phyloP scores from a whole-genome alignment of 2,888 invertebrate genomes.

The Mythimna lalbum region DNA sequence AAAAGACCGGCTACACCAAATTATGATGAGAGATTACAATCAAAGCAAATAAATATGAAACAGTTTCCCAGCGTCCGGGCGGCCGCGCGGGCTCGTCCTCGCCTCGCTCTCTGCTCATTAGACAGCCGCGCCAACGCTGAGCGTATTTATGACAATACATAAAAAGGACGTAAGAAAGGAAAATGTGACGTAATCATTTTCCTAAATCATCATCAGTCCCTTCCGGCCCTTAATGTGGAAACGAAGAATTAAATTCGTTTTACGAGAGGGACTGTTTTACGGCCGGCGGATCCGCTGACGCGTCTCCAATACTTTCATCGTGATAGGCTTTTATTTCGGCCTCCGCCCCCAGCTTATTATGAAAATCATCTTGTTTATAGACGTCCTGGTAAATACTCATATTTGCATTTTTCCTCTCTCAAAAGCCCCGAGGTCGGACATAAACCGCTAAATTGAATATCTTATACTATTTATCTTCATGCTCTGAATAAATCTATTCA shows the following conservation, averaged over 20 bases:
- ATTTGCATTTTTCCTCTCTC: constrained; percentile 52
- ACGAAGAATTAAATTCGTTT: constrained; percentile 75
- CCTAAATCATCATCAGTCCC: constrained; percentile 64
- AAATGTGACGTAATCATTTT: constrained; percentile 64
- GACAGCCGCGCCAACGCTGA: constrained; percentile 33
- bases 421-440: constrained; percentile 41
- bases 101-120: constrained; percentile 40
- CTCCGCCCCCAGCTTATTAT: constrained; percentile 67
- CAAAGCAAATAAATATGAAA: constrained; percentile 26
- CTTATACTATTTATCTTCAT: constrained; percentile 58
- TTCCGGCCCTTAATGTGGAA: constrained; percentile 66
- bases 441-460: constrained; percentile 55
- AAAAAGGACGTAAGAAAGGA: constrained; percentile 49
- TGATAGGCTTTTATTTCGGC: constrained; percentile 67
- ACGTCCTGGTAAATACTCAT: constrained; percentile 56
- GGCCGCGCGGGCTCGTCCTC: background rate
- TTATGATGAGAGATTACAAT: constrained; percentile 29
- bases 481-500: constrained; percentile 58
- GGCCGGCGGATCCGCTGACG: constrained; percentile 70
- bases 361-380: constrained; percentile 73
- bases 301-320: constrained; percentile 64
- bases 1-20: background rate
- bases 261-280: constrained; percentile 74
- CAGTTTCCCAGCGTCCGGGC: constrained; percentile 2
- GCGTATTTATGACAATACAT: constrained; percentile 58